Evolutionary conservation across 2,113 vertebrate genomes (phyloP), one percentile per base, ranked within the genome.

Genomic region (Ariopsis seemanni): DNA sequence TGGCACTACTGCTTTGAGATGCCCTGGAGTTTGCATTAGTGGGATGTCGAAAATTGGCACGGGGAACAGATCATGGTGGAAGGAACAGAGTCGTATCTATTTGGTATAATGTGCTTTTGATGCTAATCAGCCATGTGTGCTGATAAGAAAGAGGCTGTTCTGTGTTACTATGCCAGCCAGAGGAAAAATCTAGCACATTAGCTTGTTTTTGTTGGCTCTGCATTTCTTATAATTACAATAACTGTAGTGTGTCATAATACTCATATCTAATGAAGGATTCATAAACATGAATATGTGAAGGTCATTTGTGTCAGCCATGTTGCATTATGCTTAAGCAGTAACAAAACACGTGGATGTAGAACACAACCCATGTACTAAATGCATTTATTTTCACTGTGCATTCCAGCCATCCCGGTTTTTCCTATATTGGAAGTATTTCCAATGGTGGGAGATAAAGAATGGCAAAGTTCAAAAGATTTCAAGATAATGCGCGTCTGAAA

Each of bases 31-130:
- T 87, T 75, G 84, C 57, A 57, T 77, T 81, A 84, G 55, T 89
- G 89, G 22, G 50, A 84, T 89, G 84, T 67, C 30, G 62, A 85
- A 84, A 71, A 22, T 82, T 63, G 58, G 80, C 83, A 62, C 62
- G 27, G 48, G 82, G 65, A 82, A 25, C 65, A 81, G 82, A 89
- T 87, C 27, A 80, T 79, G 65, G 84, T 84, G 84, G 89, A 65
- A 55, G 72, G 57, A 77, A 34, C 14, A 30, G 57, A 48, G 82
- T 34, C 25, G 53, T 63, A 34, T 58, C 48, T 82, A 14, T 87
- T 83, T 87, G 69, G 8, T 83, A 52, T 67, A 34, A 57, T 50
- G 12, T 57, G 72, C 60, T 84, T 65, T 88, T 58, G 60, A 75
- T 78, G 50, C 52, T 55, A 69, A 63, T 48, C 25, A 84, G 18